Evolutionary conservation across 2,113 vertebrate species (phyloP), one percentile per base, ranked within the genome.

Genomic region (Dipodomys stephensi): DNA sequence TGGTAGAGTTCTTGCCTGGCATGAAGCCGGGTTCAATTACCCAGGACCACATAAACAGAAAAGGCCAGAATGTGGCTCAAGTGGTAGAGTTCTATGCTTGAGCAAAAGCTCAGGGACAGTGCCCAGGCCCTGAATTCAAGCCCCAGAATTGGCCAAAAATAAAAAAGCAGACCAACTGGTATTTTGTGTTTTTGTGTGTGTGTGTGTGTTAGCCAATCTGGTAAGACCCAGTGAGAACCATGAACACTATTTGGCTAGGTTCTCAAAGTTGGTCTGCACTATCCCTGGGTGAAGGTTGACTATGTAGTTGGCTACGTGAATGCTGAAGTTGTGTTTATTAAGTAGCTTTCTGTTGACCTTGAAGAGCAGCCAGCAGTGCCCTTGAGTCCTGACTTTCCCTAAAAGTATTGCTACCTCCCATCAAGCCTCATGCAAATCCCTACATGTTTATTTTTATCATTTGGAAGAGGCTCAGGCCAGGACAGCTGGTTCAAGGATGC

Each of bases 371-470:
- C 5, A 71, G 2, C 25, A 67, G 39, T 62, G 12, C 62, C 62
- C n/a, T 85, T 71, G 22, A 85, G 65, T 69, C 46, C 35, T 60
- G 22, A 28, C 9, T 87, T 92, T 67, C 77, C 83, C 82, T 90
- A 44, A 46, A 60, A 83, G 32, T 77, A 87, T 28, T 69, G n/a
- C 28, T 68, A 35, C 46, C 53, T 93, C 30, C 32, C 16, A 11
- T 78, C 35, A 83, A 76, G 64, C 39, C 22, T 67, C 49, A 39
- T 13, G 46, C 62, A 44, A 4, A 53, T 79, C 79, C 22, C 22
- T n/a, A 25, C n/a, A 73, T 74, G 76, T 49, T 90, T 90, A 64
- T 90, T 93, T 90, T 87, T 91, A 65, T 77, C 53, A 10, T 81
- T 76, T 89, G 73, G 64, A 89, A 81, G 71, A 78, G 28, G 23